These are phyloP conservation scores for Sylvilagus floridanus DNA, from an alignment of 2,797 vertebrate genomes.

Conservation along the genomic window DNA sequence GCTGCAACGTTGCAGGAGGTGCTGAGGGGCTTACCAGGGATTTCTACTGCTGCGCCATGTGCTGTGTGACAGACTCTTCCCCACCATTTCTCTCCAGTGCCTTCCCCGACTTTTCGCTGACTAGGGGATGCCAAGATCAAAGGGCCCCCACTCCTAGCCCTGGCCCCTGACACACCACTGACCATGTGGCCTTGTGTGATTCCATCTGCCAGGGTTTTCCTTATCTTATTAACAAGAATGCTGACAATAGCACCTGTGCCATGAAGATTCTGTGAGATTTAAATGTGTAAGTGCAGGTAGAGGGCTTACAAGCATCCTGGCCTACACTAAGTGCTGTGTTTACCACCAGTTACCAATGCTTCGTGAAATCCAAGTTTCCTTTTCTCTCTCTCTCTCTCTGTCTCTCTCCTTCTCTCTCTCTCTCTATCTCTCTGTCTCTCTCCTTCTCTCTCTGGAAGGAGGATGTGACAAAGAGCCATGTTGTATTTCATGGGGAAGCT, in stretches of 20 bases:
- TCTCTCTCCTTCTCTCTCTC: fast-evolving
- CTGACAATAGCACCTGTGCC: not conserved
- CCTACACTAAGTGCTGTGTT: not conserved
- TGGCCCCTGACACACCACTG: not conserved
- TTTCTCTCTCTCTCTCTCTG: too few species aligned
- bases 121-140: not conserved
- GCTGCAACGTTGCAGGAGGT: not conserved
- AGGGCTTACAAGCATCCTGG: not conserved
- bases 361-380: not conserved
- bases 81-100: not conserved
- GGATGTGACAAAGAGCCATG: not conserved
- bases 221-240: not conserved
- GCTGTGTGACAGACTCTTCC: not conserved
- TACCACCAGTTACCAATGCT: not conserved
- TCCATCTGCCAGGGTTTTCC: not conserved
- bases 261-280: not conserved
- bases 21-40: not conserved
- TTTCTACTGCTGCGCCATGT: not conserved
- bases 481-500: not conserved
- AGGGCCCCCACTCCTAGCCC: not conserved
- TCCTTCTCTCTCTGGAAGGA: not conserved
- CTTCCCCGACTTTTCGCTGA: not conserved
- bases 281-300: not conserved
- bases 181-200: not conserved
- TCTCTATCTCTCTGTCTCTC: too few species aligned